A percentile compares a stretch with the other conserved stretches of the same genome.
These are phyloP conservation scores for Paralvinella palmiformis DNA, from an alignment of 1,140 invertebrate species.

Conservation along the genomic window DNA sequence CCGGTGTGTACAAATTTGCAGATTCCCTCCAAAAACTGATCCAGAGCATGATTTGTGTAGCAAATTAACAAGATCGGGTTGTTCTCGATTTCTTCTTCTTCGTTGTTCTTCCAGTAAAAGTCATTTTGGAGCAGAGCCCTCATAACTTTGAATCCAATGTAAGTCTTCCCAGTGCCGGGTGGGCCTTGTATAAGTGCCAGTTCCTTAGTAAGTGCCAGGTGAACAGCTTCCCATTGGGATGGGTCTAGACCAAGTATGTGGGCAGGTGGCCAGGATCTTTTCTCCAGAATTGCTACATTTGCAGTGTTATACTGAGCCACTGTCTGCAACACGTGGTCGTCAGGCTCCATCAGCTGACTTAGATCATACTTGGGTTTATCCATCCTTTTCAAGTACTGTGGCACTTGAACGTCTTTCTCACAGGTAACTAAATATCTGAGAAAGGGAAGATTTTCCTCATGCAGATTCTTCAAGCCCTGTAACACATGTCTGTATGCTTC, in stretches of 20 bases:
- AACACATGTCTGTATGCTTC: constrained; percentile 52
- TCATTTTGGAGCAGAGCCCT: constrained; percentile 41
- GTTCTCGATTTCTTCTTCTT: not conserved
- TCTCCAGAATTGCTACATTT: constrained; percentile 16
- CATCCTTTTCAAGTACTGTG: constrained; percentile 25
- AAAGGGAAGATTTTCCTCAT: constrained; percentile 45
- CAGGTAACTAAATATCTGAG: constrained; percentile 34
- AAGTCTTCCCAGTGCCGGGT: constrained; percentile 46
- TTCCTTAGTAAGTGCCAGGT: constrained; percentile 50
- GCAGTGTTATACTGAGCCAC: not conserved
- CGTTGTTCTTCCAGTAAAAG: constrained; percentile 26
- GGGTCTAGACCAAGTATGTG: constrained; percentile 42
- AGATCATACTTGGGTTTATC: constrained; percentile 24
- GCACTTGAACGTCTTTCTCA: constrained; percentile 23
- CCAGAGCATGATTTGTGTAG: constrained; percentile 77
- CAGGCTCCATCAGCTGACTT: constrained; percentile 26
- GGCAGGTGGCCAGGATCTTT: constrained; percentile 31
- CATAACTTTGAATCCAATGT: constrained; percentile 46
- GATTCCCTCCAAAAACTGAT: constrained; percentile 74
- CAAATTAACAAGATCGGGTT: constrained; percentile 68
- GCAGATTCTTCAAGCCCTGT: constrained; percentile 41
- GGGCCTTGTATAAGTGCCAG: constrained; percentile 65
- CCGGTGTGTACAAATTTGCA: constrained; percentile 37
- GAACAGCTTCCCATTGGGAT: constrained; percentile 51
- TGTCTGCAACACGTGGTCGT: constrained; percentile 6